phyloP scores from a whole-genome alignment of 2,113 vertebrate genomes.

The Campylorhamphus procurvoides region DNA sequence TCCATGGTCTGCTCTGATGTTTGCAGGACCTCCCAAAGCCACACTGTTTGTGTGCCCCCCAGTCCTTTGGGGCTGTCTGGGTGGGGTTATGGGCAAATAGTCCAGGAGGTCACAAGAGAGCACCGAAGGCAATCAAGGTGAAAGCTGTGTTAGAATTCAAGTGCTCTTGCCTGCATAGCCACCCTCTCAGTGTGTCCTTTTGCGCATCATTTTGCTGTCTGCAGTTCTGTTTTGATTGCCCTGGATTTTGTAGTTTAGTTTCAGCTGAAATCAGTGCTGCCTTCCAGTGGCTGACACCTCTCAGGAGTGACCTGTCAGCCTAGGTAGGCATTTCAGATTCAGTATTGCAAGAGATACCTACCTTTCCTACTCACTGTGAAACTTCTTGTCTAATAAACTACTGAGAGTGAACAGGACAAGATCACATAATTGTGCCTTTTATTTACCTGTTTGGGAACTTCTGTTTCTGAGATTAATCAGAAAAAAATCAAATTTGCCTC shows the following conservation, averaged over 20 bases:
- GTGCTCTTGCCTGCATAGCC: background rate
- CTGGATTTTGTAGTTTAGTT: background rate
- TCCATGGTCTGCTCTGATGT: background rate
- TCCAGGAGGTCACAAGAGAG: background rate
- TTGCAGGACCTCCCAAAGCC: background rate
- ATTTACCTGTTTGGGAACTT: background rate
- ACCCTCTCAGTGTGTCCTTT: background rate
- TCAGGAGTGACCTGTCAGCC: background rate
- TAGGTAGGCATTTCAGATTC: background rate
- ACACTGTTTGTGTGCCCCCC: background rate
- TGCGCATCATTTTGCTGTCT: background rate
- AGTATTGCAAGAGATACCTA: background rate
- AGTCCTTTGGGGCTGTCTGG: background rate
- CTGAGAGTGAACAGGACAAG: background rate
- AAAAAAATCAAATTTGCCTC: background rate
- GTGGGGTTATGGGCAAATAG: background rate
- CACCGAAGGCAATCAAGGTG: background rate
- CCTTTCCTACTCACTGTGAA: background rate
- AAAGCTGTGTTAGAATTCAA: background rate
- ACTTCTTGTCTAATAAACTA: background rate
- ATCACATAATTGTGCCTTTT: background rate
- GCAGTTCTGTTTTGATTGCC: background rate
- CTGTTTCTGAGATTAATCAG: background rate
- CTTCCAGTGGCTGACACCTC: background rate
- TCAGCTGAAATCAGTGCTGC: background rate